Base-by-base conservation (phyloP, 1,140 invertebrate genomes). In the Drepana arcuata region DNA sequence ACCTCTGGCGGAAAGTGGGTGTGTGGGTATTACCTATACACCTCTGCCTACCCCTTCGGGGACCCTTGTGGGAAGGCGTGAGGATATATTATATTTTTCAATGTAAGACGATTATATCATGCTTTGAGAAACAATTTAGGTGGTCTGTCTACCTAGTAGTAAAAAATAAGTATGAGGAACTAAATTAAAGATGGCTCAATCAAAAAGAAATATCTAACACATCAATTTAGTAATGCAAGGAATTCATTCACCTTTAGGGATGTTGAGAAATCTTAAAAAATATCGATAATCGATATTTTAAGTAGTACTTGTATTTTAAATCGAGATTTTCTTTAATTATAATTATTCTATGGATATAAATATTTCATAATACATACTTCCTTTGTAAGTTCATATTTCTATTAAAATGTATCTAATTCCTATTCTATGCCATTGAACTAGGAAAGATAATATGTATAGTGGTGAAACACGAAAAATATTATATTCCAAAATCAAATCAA, bases 171-270 rank as follows among this genome's bases (percentile, higher is more conserved):
- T 50, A 55, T 54, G 48, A 64, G 49, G 62, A 53, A 48, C 46
- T 57, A 63, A 68, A 72, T 68, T 75, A 72, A 70, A 68, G 55
- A 67, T 65, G 54, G 65, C 49, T 65, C 61, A 74, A 45, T 68
- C 61, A 59, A 72, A 63, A 48, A 74, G 61, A 72, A 66, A 72
- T 62, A 74, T 74, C 64, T 60, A 64, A 75, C 65, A 72, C 75
- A 79, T 79, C 74, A 75, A 79, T 79, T 74, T 67, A 68, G 58
- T 64, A 68, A 75, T 73, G 67, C 63, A 64, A 73, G 62, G 71
- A 75, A 75, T 75, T 69, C 67, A 63, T 79, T 79, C 61, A 73
- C 57, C 58, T 71, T 64, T 69, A 59, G 61, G 56, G 63, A 58
- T 37, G 68, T 53, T 21, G 25, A 12, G 7, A 3, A 16, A 12